Conservation (phyloP, 2,888 invertebrate species). For the Toxonevra muliebris region DNA sequence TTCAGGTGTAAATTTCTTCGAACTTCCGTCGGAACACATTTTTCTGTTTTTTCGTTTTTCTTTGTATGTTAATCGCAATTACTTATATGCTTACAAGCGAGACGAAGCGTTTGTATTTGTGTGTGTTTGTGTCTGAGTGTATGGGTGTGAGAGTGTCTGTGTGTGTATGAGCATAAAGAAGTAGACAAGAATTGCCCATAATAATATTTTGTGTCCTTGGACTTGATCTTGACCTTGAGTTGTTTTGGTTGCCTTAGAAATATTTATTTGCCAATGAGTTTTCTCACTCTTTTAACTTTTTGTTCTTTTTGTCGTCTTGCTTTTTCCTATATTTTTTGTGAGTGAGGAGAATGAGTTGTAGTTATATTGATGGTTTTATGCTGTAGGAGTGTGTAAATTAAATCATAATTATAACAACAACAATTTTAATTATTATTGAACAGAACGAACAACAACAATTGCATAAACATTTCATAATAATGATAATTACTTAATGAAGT, state of each 20-base stretch:
- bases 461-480: too few species aligned
- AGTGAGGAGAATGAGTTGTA: too few species aligned
- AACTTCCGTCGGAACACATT: slow-evolving; percentile 34
- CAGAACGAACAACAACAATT: too few species aligned
- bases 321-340: too few species aligned
- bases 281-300: slow-evolving; percentile 9
- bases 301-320: too few species aligned
- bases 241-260: slow-evolving; percentile 11
- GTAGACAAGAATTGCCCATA: background rate
- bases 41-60: slow-evolving; percentile 15
- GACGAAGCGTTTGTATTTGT: slow-evolving; percentile 5
- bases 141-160: background rate
- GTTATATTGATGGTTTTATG: too few species aligned
- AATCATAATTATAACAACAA: too few species aligned
- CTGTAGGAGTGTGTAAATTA: too few species aligned
- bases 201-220: slow-evolving; percentile 34
- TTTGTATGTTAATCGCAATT: slow-evolving; percentile 34
- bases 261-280: background rate
- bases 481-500: too few species aligned
- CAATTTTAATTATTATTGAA: too few species aligned
- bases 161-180: background rate
- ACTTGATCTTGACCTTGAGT: slow-evolving; percentile 40
- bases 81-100: slow-evolving; percentile 21
- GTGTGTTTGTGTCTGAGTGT: slow-evolving; percentile 10
- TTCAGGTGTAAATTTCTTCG: slow-evolving; percentile 36